A percentile compares a stretch with the other conserved stretches of the same genome.
These are phyloP conservation scores for Suncus etruscus DNA, from an alignment of 2,113 vertebrate species.

Conservation along the genomic window DNA sequence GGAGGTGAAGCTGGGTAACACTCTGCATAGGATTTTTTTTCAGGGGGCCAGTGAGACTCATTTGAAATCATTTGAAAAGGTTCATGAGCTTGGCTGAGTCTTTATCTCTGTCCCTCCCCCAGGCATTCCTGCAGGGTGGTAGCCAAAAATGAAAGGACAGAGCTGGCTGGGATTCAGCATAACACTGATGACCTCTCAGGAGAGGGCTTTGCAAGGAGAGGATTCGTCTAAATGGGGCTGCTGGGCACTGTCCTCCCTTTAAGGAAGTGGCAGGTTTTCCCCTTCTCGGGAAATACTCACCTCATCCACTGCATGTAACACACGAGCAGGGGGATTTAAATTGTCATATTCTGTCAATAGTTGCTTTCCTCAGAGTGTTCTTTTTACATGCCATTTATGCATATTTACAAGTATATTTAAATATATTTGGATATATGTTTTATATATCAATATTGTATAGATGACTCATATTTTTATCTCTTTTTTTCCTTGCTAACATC, in stretches of 20 bases:
- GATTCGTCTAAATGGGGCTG: fast-evolving
- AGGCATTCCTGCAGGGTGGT: neutral
- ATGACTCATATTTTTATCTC: neutral
- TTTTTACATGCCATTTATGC: neutral
- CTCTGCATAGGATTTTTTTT: too few relatives aligned
- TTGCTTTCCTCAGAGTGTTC: neutral
- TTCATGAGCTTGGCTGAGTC: neutral
- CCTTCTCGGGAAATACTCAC: neutral
- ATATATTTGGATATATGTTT: neutral
- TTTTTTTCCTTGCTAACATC: constrained; percentile 20
- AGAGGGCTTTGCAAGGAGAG: neutral
- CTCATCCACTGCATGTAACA: neutral
- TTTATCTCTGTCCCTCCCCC: neutral
- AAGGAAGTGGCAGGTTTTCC: neutral
- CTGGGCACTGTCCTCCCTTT: neutral
- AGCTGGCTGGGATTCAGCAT: neutral
- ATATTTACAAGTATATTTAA: neutral
- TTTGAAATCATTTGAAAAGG: neutral
- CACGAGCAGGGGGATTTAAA: neutral
- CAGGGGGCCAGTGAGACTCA: too few relatives aligned
- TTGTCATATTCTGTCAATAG: neutral
- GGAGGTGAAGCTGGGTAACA: neutral
- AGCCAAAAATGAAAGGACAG: neutral
- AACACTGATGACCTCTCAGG: neutral
- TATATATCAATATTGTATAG: neutral